These are phyloP conservation scores for Ceyx margarethae DNA, from an alignment of 2,113 vertebrate genomes.

Conservation along the genomic window DNA sequence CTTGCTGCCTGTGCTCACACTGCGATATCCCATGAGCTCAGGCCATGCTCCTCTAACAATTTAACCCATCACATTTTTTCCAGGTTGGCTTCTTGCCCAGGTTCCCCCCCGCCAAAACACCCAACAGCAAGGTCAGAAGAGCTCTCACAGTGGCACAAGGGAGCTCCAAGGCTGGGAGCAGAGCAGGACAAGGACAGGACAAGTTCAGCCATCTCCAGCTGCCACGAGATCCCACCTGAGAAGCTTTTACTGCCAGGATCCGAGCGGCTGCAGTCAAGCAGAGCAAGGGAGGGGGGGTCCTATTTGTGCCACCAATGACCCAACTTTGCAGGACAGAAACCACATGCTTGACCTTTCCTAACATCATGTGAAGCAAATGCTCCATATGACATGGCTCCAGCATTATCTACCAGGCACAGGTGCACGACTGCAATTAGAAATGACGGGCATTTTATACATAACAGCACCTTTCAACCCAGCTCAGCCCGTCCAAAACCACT, in stretches of 20 bases:
- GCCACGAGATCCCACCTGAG: constrained; percentile 26
- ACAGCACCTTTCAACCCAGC: constrained; percentile 29
- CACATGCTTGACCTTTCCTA: constrained; percentile 33
- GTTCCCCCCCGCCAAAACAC: background rate
- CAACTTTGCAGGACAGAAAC: constrained; percentile 2
- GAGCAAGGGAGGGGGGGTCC: background rate
- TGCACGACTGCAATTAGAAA: constrained; percentile 55
- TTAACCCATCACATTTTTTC: background rate
- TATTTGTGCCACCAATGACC: background rate
- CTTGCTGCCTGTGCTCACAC: background rate
- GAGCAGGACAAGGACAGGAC: background rate
- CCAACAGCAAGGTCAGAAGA: background rate
- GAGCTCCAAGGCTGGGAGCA: background rate
- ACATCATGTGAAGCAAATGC: constrained; percentile 31
- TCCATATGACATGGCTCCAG: background rate
- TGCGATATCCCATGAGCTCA: background rate
- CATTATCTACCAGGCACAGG: constrained; percentile 52
- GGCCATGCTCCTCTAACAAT: background rate
- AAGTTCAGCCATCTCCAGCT: background rate
- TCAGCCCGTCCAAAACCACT: background rate
- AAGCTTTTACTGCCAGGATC: background rate
- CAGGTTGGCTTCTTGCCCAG: background rate
- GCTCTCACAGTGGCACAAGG: background rate
- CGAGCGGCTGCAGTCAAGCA: fast-evolving
- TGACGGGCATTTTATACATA: background rate